Percentiles rank a stretch among this genome's conserved stretches.
Conservation (phyloP, 2,888 invertebrate species). For the Drosophila kuntzei region DNA sequence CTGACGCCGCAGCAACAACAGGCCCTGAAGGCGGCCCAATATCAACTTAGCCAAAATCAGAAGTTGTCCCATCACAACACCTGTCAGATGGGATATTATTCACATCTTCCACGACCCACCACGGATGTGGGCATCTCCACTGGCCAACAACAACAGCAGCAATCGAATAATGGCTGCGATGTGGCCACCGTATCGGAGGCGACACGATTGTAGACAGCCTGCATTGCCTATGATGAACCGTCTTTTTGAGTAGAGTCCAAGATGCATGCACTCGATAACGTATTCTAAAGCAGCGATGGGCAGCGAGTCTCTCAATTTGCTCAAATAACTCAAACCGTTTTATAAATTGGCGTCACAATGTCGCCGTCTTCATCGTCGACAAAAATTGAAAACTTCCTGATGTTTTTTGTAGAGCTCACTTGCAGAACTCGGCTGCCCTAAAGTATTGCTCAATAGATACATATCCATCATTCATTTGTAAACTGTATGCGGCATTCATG, state of each 20-base stretch:
- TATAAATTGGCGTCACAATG: neutral
- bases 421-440: neutral
- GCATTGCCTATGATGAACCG: constrained; percentile 26
- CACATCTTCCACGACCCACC: constrained; percentile 83
- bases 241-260: constrained; percentile 24
- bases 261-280: neutral
- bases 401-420: too few species aligned
- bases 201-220: constrained; percentile 88
- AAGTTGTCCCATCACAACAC: constrained; percentile 82
- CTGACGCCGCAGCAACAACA: constrained; percentile 80
- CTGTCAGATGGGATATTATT: constrained; percentile 85
- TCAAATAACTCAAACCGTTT: too few species aligned
- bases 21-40: constrained; percentile 77
- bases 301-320: neutral
- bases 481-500: constrained; percentile 7
- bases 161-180: constrained; percentile 64
- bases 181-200: constrained; percentile 89
- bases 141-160: constrained; percentile 15
- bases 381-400: too few species aligned
- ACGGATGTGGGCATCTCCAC: constrained; percentile 82
- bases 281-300: neutral
- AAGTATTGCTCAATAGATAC: constrained; percentile 18
- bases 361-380: too few species aligned
- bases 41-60: constrained; percentile 77
- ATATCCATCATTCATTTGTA: constrained; percentile 17